Evolutionary conservation across 2,797 vertebrate species (phyloP).

Genomic region (Anas acuta): DNA sequence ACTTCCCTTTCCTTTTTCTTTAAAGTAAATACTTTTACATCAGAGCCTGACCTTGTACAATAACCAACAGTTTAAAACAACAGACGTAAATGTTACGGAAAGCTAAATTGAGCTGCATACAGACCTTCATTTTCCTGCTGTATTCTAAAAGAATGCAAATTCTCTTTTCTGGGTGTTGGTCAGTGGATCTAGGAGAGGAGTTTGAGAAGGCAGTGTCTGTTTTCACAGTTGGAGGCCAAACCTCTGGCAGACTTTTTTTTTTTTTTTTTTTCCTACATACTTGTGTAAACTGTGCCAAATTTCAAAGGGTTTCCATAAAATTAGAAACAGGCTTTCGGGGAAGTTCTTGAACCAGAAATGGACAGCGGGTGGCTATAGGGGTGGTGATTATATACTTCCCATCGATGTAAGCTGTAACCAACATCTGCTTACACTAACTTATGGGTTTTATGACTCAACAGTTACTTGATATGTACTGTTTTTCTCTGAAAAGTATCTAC

Average conservation of each 20-base stretch:
- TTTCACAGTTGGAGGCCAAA: slow-evolving; percentile 75
- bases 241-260: slow-evolving; percentile 64
- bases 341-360: slow-evolving; percentile 75
- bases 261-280: slow-evolving; percentile 59
- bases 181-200: slow-evolving; percentile 70
- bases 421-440: slow-evolving; percentile 76
- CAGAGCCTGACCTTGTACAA: slow-evolving; percentile 31
- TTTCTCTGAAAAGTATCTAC: slow-evolving; percentile 52
- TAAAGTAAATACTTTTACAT: slow-evolving; percentile 49
- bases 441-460: slow-evolving; percentile 71
- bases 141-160: slow-evolving; percentile 69
- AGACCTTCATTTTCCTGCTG: slow-evolving; percentile 81
- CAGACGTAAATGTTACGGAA: slow-evolving; percentile 1
- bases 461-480: slow-evolving; percentile 55
- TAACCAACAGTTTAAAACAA: slow-evolving; percentile 43
- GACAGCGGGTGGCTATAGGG: slow-evolving; percentile 71
- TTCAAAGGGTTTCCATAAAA: slow-evolving; percentile 80
- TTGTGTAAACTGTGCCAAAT: slow-evolving; percentile 78
- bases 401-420: slow-evolving; percentile 65
- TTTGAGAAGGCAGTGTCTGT: slow-evolving; percentile 75
- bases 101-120: slow-evolving; percentile 55
- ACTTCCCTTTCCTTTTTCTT: slow-evolving; percentile 53
- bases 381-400: slow-evolving; percentile 66
- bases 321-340: slow-evolving; percentile 81
- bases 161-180: slow-evolving; percentile 73